Percentiles rank a stretch among this genome's conserved stretches.
Conservation (phyloP, 2,888 invertebrate species). For the Drosophila robusta region DNA sequence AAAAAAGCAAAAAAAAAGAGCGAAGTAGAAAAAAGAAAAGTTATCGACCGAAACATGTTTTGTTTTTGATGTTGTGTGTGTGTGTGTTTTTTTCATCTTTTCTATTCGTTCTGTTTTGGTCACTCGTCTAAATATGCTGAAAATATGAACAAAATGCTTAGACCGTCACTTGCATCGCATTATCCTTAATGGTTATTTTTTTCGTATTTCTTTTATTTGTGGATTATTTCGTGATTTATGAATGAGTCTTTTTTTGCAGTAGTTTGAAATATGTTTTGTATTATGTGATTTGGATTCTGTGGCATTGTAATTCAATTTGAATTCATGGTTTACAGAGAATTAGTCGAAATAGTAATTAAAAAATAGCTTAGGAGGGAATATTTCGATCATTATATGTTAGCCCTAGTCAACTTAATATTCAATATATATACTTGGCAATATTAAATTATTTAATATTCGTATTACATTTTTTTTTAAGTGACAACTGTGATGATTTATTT, state of each 20-base stretch:
- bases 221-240: constrained; percentile 53
- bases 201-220: constrained; percentile 12
- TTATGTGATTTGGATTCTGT: neutral
- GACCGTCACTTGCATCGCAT: constrained; percentile 34
- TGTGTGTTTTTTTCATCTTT: constrained; percentile 11
- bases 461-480: no score
- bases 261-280: neutral
- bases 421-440: no score
- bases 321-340: constrained; percentile 2
- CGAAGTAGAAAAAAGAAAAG: constrained; percentile 35
- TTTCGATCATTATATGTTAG: neutral
- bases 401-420: no score
- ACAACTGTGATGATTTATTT: no score
- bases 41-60: constrained; percentile 77
- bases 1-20: constrained; percentile 27
- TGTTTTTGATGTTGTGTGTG: constrained; percentile 56
- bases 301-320: constrained; percentile 32
- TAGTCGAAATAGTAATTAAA: neutral
- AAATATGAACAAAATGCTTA: constrained; percentile 53
- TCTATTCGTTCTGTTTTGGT: constrained; percentile 19
- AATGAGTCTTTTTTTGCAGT: constrained; percentile 13
- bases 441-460: no score
- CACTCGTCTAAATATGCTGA: constrained; percentile 35
- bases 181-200: constrained; percentile 50
- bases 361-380: neutral